Evolutionary conservation across 2,113 vertebrate species (phyloP).

Genomic region (Gopherus evgoodei): DNA sequence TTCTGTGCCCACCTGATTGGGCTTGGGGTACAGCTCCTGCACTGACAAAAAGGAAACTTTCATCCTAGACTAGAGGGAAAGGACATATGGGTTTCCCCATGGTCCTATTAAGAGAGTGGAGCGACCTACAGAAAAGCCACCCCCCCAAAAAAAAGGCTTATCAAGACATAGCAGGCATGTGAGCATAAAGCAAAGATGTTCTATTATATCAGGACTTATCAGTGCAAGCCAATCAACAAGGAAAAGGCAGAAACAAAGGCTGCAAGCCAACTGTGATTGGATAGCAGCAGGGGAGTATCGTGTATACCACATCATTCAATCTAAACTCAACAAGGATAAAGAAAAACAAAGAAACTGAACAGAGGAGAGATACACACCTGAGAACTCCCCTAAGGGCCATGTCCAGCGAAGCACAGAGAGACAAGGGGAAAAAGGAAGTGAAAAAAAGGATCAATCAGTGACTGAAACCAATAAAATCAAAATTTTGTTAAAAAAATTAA

Average conservation of each 20-base stretch:
- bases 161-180: background rate
- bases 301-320: constrained; percentile 53
- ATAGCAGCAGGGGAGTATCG: constrained; percentile 73
- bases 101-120: background rate
- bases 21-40: background rate
- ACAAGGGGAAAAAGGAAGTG: constrained; percentile 76
- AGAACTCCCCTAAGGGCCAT: constrained; percentile 96
- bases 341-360: constrained; percentile 71
- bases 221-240: constrained; percentile 42
- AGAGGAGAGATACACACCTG: constrained; percentile 94
- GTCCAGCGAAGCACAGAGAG: constrained; percentile 89
- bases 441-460: constrained; percentile 88
- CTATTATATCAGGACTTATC: background rate
- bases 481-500: constrained; percentile 67
- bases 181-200: constrained; percentile 32
- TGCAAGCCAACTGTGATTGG: constrained; percentile 62
- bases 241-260: constrained; percentile 17
- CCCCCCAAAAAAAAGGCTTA: background rate
- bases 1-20: rapidly evolving
- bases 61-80: background rate
- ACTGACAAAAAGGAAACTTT: background rate
- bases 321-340: constrained; percentile 3
- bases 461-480: constrained; percentile 80
- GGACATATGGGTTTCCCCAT: background rate
- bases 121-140: constrained; percentile 21